Base-by-base conservation (phyloP, 2,797 vertebrate genomes). In the Cheirogaleus major region DNA sequence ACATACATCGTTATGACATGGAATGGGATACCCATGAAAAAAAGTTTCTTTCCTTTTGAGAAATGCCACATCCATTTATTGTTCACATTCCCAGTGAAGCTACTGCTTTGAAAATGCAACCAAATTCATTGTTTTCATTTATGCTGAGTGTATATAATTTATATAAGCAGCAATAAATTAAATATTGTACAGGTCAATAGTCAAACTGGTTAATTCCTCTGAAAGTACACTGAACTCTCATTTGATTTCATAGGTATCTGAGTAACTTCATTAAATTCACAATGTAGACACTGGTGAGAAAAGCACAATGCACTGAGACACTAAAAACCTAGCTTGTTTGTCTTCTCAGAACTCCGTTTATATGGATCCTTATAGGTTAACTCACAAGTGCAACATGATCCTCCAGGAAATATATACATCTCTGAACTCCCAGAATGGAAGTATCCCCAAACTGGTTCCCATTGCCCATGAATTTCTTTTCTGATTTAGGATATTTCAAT, bases 261-360 rank as follows among this genome's bases (percentile, higher is more conserved):
- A 89, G 45, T 95, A 85, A 96, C 70, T 95, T 93, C 90, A 72
- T 92, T 85, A 87, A 84, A 82, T 90, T 93, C 30, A 43, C 73
- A 92, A 91, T 30, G 65, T 59, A 92, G 75, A 50, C n/a, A 23
- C 22, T 85, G 48, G 72, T 69, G 22, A 91, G 67, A 81, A 92
- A 55, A 81, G 30, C 38, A 72, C 30, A 85, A 35, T 35, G 57
- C 1, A 32, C n/a, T 50, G 13, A 61, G 41, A n/a, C 48, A 38
- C 79, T 65, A 80, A 78, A 69, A 92, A 18, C 8, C 69, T 89
- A 11, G 38, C 30, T 55, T 94, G 4, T 78, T 84, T 61, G 73
- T 87, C 83, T 73, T 59, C 75, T 81, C 65, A 23, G 75, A 55
- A 35, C 41, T 89, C 83, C 84, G 5, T 92, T 55, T 48, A 41